Evolutionary conservation across 2,888 invertebrate species (phyloP).

Genomic region (Dexiosoma caninum): DNA sequence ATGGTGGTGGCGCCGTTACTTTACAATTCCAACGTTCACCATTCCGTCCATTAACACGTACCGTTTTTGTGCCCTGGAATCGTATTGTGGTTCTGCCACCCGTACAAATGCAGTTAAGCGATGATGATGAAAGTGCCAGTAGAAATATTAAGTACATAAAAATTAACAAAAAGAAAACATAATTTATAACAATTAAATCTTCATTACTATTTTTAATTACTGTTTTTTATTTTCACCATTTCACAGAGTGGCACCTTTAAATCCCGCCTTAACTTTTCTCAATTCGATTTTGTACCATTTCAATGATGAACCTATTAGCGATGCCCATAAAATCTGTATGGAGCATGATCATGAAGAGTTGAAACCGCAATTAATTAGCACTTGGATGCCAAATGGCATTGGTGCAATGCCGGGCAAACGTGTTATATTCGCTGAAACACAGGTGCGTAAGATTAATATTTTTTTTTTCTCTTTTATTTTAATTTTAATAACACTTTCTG

Average conservation of each 20-base stretch:
- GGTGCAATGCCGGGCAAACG: slow-evolving; percentile 89
- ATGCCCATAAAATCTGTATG: slow-evolving; percentile 81
- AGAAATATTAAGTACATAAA: slow-evolving; percentile 77
- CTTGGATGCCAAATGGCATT: slow-evolving; percentile 93
- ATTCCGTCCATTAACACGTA: slow-evolving; percentile 91
- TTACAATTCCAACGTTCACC: slow-evolving; percentile 97
- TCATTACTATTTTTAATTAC: background rate
- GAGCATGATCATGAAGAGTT: slow-evolving; percentile 92
- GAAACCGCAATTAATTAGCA: slow-evolving; percentile 91
- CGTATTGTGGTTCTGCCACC: slow-evolving; percentile 94
- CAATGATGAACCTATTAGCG: slow-evolving; percentile 77
- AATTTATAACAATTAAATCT: background rate
- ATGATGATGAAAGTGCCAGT: slow-evolving; percentile 81
- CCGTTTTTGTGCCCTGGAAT: slow-evolving; percentile 98
- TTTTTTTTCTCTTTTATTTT: no score
- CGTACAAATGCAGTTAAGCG: slow-evolving; percentile 90
- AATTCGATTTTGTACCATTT: slow-evolving; percentile 77
- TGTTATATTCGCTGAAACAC: slow-evolving; percentile 93
- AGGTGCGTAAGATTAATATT: slow-evolving; percentile 79
- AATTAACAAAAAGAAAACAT: background rate
- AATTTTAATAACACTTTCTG: background rate
- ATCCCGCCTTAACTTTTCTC: slow-evolving; percentile 77
- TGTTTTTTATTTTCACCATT: background rate
- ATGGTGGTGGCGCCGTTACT: slow-evolving; percentile 98
- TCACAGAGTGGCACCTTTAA: slow-evolving; percentile 75